Evolutionary conservation across 2,888 invertebrate species (phyloP).

Genomic region (Eupithecia insigniata): DNA sequence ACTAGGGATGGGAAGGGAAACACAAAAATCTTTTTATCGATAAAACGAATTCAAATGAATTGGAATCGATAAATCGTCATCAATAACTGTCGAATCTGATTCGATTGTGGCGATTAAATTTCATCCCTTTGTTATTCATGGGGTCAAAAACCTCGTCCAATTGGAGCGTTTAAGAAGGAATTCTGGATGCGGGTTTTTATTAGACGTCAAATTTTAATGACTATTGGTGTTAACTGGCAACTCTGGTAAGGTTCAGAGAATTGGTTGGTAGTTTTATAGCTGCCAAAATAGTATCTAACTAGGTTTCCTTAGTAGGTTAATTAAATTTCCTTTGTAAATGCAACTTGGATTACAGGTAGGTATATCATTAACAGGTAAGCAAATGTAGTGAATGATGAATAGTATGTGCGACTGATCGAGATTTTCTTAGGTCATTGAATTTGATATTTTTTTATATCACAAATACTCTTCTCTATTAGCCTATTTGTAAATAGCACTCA

Average conservation of each 20-base stretch:
- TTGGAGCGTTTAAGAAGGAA: conserved; percentile 43
- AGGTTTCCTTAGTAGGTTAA: conserved; percentile 32
- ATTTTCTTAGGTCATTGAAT: background rate
- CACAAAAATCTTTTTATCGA: conserved; percentile 18
- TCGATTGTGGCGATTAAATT: conserved; percentile 49
- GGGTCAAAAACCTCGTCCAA: conserved; percentile 49
- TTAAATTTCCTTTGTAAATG: background rate
- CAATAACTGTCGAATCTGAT: conserved; percentile 46
- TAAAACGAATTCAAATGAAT: conserved; percentile 34
- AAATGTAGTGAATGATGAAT: background rate
- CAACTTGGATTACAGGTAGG: background rate
- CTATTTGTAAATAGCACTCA: conserved; percentile 27
- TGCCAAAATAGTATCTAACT: conserved; percentile 36
- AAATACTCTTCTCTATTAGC: background rate
- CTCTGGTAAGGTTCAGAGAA: conserved; percentile 11
- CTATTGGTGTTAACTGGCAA: conserved; percentile 23
- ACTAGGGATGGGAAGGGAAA: conserved; percentile 30
- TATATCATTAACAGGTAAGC: background rate
- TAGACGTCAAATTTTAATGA: conserved; percentile 39
- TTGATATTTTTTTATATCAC: background rate
- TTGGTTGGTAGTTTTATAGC: conserved; percentile 16
- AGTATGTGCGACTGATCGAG: background rate
- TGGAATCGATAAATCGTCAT: conserved; percentile 48
- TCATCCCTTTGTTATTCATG: conserved; percentile 48
- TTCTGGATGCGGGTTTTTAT: conserved; percentile 46